Evolutionary conservation across 2,797 vertebrate genomes (phyloP).

Genomic region (Glossophaga mutica): DNA sequence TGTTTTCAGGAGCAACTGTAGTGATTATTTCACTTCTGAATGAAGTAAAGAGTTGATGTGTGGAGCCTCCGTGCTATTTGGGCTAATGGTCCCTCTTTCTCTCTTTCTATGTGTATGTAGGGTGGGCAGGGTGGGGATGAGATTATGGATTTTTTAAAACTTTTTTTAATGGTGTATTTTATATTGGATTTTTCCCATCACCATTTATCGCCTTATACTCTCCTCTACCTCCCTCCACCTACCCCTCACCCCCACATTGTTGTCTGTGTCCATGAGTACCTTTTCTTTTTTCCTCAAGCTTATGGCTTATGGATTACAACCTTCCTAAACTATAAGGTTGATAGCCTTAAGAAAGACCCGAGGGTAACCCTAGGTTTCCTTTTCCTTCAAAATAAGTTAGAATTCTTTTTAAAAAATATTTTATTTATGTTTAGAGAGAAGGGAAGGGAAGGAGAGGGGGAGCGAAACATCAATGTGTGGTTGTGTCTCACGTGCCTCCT

Average conservation of each 20-base stretch:
- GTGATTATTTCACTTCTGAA: conserved; percentile 11
- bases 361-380: neutral
- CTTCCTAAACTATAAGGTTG: neutral
- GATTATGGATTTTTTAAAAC: neutral
- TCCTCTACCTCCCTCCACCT: no score
- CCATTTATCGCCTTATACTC: no score
- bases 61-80: neutral
- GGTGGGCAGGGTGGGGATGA: neutral
- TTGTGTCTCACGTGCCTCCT: no score
- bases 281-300: no score
- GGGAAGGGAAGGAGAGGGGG: no score
- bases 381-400: neutral
- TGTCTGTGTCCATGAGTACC: no score
- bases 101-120: neutral
- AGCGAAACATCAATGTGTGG: no score
- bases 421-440: no score
- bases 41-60: neutral
- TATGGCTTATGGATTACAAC: neutral
- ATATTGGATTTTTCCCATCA: no score
- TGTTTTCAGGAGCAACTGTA: neutral
- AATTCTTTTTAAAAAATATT: neutral
- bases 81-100: neutral
- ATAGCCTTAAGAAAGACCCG: neutral
- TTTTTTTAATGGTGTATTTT: no score
- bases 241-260: no score